Conservation (phyloP, 2,113 vertebrate species). For the Odocoileus virginianus region DNA sequence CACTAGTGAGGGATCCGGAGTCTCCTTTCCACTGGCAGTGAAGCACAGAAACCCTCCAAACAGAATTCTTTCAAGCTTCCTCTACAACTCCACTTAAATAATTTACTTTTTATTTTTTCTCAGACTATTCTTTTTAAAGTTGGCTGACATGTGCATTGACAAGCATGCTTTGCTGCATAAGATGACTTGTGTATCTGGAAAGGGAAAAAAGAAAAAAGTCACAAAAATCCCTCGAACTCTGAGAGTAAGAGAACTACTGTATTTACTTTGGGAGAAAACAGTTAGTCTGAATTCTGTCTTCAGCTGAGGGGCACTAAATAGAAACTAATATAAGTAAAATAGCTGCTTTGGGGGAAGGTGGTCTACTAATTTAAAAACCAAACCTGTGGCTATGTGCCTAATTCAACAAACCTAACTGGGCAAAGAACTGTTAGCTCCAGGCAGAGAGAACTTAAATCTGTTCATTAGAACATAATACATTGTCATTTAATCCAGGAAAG, state of each 20-base stretch:
- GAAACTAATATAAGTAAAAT: slow-evolving; percentile 67
- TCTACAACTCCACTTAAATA: slow-evolving; percentile 88
- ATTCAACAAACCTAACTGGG: slow-evolving; percentile 38
- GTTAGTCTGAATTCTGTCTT: slow-evolving; percentile 64
- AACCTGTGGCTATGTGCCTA: slow-evolving; percentile 21
- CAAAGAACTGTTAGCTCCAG: slow-evolving; percentile 15
- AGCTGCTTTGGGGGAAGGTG: slow-evolving; percentile 49
- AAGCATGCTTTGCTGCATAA: slow-evolving; percentile 81
- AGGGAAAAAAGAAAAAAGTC: background rate
- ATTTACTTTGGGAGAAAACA: slow-evolving; percentile 71
- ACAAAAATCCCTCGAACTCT: slow-evolving; percentile 41
- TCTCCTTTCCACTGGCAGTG: slow-evolving; percentile 81
- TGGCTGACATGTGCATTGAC: slow-evolving; percentile 85
- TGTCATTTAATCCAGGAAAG: slow-evolving; percentile 55
- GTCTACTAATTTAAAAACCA: slow-evolving; percentile 44
- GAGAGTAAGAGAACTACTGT: slow-evolving; percentile 70
- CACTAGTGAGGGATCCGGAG: slow-evolving; percentile 82
- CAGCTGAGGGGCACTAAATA: slow-evolving; percentile 64
- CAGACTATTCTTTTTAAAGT: slow-evolving; percentile 85
- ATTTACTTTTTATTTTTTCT: slow-evolving; percentile 88
- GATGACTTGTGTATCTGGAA: slow-evolving; percentile 80
- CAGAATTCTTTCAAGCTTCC: slow-evolving; percentile 87
- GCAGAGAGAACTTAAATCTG: slow-evolving; percentile 65
- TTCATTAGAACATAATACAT: slow-evolving; percentile 37
- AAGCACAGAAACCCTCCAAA: slow-evolving; percentile 85